Conservation (phyloP, 2,113 vertebrate species). For the Alethe castanea region DNA sequence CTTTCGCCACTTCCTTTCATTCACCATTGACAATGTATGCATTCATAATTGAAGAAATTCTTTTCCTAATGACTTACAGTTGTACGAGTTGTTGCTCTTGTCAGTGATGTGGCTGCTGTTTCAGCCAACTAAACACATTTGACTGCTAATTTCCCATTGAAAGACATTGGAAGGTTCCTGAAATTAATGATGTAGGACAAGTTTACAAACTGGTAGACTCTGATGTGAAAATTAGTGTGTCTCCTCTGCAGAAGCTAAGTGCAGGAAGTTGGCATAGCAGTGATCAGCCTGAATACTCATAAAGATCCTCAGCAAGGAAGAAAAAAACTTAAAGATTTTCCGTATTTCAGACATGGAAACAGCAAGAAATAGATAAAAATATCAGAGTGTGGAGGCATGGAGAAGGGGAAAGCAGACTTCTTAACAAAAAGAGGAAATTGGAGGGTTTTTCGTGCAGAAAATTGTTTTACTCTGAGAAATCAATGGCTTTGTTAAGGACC, state of each 20-base stretch:
- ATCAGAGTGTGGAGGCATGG: background rate
- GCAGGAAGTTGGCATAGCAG: background rate
- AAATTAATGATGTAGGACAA: constrained; percentile 63
- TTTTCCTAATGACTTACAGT: constrained; percentile 31
- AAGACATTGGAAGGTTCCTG: constrained; percentile 38
- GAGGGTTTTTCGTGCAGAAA: background rate
- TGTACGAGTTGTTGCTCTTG: background rate
- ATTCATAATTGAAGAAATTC: constrained; percentile 14
- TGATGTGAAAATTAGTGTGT: constrained; percentile 65
- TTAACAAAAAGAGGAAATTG: background rate
- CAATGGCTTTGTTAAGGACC: background rate
- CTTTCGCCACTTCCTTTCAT: background rate
- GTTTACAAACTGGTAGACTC: constrained; percentile 67
- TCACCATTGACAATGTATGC: constrained; percentile 1
- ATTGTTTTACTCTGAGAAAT: background rate
- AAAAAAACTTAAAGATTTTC: background rate
- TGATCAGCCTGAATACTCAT: background rate
- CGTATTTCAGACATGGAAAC: background rate
- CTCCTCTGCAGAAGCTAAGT: background rate
- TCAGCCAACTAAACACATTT: constrained; percentile 44
- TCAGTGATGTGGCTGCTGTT: background rate
- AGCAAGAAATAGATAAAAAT: background rate
- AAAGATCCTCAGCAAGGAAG: background rate
- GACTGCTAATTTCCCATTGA: constrained; percentile 59
- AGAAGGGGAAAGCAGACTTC: background rate